Percentiles rank a stretch among this genome's conserved stretches.
Conservation (phyloP, 1,140 invertebrate species). For the Achatina immaculata region DNA sequence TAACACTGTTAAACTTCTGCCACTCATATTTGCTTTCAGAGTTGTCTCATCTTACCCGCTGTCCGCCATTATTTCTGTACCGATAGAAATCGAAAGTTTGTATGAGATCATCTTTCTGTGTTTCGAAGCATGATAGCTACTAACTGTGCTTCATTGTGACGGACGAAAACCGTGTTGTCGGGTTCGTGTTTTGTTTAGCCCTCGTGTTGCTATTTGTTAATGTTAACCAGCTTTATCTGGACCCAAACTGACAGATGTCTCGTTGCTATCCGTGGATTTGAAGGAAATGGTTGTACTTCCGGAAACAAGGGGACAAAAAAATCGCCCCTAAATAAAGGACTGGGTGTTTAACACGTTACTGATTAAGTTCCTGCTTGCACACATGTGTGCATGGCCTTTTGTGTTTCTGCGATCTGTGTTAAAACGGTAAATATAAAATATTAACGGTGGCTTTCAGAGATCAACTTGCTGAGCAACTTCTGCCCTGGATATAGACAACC, state of each 20-base stretch:
- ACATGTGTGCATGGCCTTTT: too few relatives aligned
- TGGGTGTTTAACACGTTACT: too few relatives aligned
- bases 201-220: not conserved
- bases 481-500: too few relatives aligned
- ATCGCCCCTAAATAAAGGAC: too few relatives aligned
- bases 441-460: too few relatives aligned
- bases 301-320: too few relatives aligned
- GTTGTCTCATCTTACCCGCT: not conserved
- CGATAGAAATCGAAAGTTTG: not conserved
- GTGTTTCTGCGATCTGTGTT: too few relatives aligned
- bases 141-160: not conserved
- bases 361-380: not conserved
- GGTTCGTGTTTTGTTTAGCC: not conserved
- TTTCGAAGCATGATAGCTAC: not conserved
- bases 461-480: too few relatives aligned
- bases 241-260: not conserved
- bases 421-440: too few relatives aligned
- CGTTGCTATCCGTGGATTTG: not conserved
- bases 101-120: not conserved
- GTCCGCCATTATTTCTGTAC: not conserved
- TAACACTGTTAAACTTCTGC: too few relatives aligned
- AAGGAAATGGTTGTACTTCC: not conserved
- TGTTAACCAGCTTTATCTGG: not conserved
- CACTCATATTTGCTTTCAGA: too few relatives aligned
- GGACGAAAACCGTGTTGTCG: not conserved